phyloP scores from a whole-genome alignment of 2,888 invertebrate genomes.

The Cartodere bifasciata region DNA sequence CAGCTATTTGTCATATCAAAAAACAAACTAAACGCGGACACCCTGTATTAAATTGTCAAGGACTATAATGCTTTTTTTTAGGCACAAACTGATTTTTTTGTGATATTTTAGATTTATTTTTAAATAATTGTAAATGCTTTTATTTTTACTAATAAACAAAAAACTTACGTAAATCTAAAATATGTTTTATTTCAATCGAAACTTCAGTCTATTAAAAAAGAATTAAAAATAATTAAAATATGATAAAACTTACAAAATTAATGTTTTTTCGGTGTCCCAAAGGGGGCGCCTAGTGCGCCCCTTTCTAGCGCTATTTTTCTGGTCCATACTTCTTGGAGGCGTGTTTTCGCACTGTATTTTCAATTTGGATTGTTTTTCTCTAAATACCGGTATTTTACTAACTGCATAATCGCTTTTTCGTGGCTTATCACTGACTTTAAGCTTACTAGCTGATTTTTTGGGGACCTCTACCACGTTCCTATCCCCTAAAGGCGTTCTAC shows the following conservation, averaged over 20 bases:
- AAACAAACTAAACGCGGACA: no score
- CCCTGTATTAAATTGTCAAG: no score
- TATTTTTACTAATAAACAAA: no score
- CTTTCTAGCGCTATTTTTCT: slow-evolving; percentile 15
- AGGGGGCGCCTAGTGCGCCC: slow-evolving; percentile 21
- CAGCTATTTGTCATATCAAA: no score
- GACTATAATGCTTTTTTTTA: no score
- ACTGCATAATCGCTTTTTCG: slow-evolving; percentile 20
- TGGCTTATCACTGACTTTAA: slow-evolving; percentile 31
- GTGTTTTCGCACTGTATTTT: slow-evolving; percentile 31
- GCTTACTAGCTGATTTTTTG: slow-evolving; percentile 21
- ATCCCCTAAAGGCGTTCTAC: slow-evolving; percentile 26
- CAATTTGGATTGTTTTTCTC: slow-evolving; percentile 22
- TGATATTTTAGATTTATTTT: no score
- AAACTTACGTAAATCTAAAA: no score
- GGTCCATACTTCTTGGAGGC: slow-evolving; percentile 23
- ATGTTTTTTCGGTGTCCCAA: slow-evolving; percentile 31
- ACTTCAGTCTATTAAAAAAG: no score
- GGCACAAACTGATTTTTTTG: no score
- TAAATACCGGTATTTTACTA: slow-evolving; percentile 31
- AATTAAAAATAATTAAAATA: no score
- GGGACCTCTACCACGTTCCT: slow-evolving; percentile 22
- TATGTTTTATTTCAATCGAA: no score
- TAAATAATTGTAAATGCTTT: no score
- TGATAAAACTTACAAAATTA: slow-evolving; percentile 26